A percentile compares a stretch with the other conserved stretches of the same genome.
Conservation (phyloP, 1,140 invertebrate species). For the Medauroidea extradentata region DNA sequence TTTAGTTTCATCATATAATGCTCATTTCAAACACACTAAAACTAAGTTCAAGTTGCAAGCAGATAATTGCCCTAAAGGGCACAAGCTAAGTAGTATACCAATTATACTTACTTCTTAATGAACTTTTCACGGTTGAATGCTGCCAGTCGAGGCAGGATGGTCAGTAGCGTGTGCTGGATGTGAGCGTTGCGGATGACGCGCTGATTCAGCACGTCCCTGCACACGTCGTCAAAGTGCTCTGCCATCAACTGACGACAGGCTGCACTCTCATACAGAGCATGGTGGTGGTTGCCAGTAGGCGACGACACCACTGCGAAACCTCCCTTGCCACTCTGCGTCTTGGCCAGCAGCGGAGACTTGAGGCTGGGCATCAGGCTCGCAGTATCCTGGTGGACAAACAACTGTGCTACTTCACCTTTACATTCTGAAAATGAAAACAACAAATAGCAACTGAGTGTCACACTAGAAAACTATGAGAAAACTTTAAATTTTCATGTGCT, state of each 20-base stretch:
- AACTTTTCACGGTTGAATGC: constrained; percentile 87
- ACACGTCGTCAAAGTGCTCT: constrained; percentile 82
- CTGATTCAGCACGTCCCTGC: constrained; percentile 71
- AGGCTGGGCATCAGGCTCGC: constrained; percentile 40
- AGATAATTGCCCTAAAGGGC: too few species aligned
- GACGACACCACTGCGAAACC: constrained; percentile 40
- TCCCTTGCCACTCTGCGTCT: constrained; percentile 4
- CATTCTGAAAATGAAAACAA: too few species aligned
- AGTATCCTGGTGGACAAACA: constrained; percentile 27
- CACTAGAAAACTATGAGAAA: too few species aligned
- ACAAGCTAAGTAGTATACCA: too few species aligned
- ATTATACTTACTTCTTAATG: constrained; percentile 46
- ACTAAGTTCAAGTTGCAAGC: too few species aligned
- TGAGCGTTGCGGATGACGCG: constrained; percentile 66
- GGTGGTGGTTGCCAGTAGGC: constrained; percentile 31
- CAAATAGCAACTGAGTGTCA: too few species aligned
- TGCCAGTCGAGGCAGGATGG: constrained; percentile 88
- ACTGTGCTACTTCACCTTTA: too few species aligned
- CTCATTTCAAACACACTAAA: too few species aligned
- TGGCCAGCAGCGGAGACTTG: constrained; percentile 37
- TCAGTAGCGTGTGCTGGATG: constrained; percentile 84
- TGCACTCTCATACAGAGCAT: constrained; percentile 72
- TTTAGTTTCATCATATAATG: too few species aligned
- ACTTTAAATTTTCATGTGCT: too few species aligned
- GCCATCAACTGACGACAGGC: constrained; percentile 79